These are phyloP conservation scores for Dolichopus griseipennis DNA, from an alignment of 2,888 invertebrate species.

Conservation along the genomic window DNA sequence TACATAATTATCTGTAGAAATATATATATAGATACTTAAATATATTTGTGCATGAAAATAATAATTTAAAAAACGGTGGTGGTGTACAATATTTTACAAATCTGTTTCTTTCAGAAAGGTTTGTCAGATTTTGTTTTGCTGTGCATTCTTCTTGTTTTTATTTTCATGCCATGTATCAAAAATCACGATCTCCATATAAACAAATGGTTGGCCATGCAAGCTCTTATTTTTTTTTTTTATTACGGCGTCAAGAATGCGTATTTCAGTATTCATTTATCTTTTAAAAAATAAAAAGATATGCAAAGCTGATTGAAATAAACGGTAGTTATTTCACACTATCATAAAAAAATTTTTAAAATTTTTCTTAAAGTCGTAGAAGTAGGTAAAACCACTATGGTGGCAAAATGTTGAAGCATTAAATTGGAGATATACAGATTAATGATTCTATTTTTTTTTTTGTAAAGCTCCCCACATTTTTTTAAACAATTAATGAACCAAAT, in stretches of 20 bases:
- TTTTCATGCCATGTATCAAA: no score
- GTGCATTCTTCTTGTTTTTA: no score
- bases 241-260: neutral
- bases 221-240: neutral
- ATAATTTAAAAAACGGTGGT: no score
- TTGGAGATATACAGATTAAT: neutral
- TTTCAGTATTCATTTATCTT: neutral
- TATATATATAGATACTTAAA: no score
- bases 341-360: neutral
- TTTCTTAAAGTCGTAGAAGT: neutral
- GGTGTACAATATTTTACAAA: no score
- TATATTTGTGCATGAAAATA: no score
- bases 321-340: conserved; percentile 1
- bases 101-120: no score
- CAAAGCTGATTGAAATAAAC: neutral
- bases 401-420: neutral
- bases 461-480: neutral
- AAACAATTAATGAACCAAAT: neutral
- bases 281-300: neutral
- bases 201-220: neutral
- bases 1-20: no score
- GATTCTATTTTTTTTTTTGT: neutral
- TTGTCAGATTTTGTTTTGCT: no score
- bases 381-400: neutral
- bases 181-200: no score